phyloP scores from a whole-genome alignment of 2,888 invertebrate genomes.

The Deilephila elpenor region DNA sequence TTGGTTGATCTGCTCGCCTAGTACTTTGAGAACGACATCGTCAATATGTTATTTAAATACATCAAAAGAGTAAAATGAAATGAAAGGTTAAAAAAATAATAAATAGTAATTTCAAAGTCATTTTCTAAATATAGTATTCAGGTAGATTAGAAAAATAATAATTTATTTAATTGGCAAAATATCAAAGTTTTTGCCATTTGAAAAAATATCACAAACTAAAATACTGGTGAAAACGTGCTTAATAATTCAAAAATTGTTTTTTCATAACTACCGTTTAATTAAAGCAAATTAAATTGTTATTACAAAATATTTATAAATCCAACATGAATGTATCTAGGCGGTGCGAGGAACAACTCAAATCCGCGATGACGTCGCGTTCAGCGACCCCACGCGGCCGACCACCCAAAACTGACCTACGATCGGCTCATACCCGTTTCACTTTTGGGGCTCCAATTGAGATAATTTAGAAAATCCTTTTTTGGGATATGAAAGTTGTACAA shows the following conservation, averaged over 20 bases:
- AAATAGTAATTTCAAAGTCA: too few relatives aligned
- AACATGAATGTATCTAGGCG: background rate
- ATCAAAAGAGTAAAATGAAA: too few relatives aligned
- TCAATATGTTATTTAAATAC: background rate
- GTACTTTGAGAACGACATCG: background rate
- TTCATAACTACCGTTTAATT: background rate
- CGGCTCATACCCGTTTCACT: conserved; percentile 17
- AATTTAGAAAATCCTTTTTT: background rate
- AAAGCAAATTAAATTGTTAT: background rate
- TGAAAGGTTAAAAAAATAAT: too few relatives aligned
- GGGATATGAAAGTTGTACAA: too few relatives aligned
- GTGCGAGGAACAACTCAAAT: background rate
- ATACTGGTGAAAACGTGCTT: too few relatives aligned
- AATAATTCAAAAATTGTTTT: too few relatives aligned
- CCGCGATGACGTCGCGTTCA: conserved; percentile 25
- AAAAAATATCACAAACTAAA: too few relatives aligned
- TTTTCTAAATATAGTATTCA: too few relatives aligned
- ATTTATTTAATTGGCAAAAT: too few relatives aligned
- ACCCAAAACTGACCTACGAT: conserved; percentile 25
- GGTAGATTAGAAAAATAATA: too few relatives aligned
- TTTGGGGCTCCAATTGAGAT: conserved; percentile 7
- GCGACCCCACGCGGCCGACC: conserved; percentile 28
- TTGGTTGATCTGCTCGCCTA: background rate
- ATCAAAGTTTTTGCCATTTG: too few relatives aligned
- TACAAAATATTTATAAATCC: background rate